A percentile compares a stretch with the other conserved stretches of the same genome.
phyloP scores from a whole-genome alignment of 2,113 vertebrate genomes.

The Chionodraco myersi region DNA sequence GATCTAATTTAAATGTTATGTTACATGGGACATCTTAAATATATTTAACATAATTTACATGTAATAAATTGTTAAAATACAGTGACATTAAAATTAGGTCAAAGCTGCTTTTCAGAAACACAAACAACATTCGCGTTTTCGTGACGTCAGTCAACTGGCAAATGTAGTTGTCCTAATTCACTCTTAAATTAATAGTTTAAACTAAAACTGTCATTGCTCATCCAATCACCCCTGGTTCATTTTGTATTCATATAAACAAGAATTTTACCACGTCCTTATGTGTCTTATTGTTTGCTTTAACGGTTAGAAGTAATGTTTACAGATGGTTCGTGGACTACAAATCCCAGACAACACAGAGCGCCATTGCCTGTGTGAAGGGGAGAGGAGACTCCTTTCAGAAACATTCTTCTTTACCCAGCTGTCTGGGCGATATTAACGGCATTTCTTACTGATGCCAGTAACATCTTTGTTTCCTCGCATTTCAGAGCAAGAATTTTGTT shows the following conservation, averaged over 20 bases:
- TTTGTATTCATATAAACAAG: rapidly evolving
- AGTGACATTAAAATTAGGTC: slow-evolving; percentile 31
- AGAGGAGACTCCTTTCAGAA: slow-evolving; percentile 67
- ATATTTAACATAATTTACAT: rapidly evolving
- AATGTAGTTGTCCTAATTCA: slow-evolving; percentile 52
- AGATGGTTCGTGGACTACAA: slow-evolving; percentile 64
- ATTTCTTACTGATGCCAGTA: neutral
- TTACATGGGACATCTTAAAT: rapidly evolving
- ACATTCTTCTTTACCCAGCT: slow-evolving; percentile 56
- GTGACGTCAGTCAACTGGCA: slow-evolving; percentile 44
- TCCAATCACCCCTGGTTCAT: rapidly evolving
- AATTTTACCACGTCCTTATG: rapidly evolving
- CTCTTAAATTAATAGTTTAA: neutral
- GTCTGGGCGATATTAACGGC: neutral
- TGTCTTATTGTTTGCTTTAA: rapidly evolving
- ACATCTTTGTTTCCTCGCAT: neutral
- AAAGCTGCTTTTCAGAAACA: slow-evolving; percentile 39
- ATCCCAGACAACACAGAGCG: slow-evolving; percentile 60
- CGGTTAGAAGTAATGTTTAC: neutral
- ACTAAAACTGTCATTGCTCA: neutral
- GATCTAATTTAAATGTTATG: neutral
- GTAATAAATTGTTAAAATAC: neutral
- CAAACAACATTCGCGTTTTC: slow-evolving; percentile 50
- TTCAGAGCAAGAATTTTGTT: neutral
- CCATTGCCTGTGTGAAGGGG: slow-evolving; percentile 55